Percentiles rank a stretch among this genome's conserved stretches.
Evolutionary conservation across 1,140 invertebrate species (phyloP).

Genomic region (Dendrolimus kikuchii): DNA sequence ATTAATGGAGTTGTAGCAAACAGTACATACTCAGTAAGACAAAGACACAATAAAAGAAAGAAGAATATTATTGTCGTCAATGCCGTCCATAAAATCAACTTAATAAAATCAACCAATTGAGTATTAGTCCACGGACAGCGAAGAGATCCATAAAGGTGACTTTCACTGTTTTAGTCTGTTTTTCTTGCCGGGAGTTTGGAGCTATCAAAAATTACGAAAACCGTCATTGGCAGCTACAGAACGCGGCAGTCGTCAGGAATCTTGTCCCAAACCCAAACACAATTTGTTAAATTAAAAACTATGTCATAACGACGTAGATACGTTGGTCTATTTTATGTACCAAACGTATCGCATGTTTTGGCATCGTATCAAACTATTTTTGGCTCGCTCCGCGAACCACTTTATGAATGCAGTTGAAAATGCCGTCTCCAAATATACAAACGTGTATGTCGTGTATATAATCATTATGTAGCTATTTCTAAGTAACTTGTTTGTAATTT

Average conservation of each 20-base stretch:
- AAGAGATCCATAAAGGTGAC: too few relatives aligned
- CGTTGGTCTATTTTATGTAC: slow-evolving; percentile 28
- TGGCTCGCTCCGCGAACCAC: slow-evolving; percentile 43
- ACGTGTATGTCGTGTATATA: slow-evolving; percentile 29
- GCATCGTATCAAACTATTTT: slow-evolving; percentile 65
- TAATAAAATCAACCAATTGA: too few relatives aligned
- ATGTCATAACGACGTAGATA: slow-evolving; percentile 29
- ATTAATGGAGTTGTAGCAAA: too few relatives aligned
- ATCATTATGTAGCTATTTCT: slow-evolving; percentile 22
- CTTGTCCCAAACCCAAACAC: background rate
- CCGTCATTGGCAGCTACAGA: too few relatives aligned
- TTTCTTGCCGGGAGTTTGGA: too few relatives aligned
- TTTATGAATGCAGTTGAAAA: slow-evolving; percentile 56
- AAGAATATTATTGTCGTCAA: too few relatives aligned
- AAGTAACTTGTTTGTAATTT: slow-evolving; percentile 2
- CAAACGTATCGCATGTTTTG: slow-evolving; percentile 51
- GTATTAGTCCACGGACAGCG: too few relatives aligned
- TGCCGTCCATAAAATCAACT: too few relatives aligned
- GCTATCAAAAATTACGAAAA: too few relatives aligned
- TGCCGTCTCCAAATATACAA: slow-evolving; percentile 15
- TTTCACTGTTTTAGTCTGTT: too few relatives aligned
- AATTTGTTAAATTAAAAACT: slow-evolving; percentile 24
- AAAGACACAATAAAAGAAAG: too few relatives aligned
- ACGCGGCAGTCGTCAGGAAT: background rate
- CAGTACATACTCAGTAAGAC: too few relatives aligned